Evolutionary conservation across 2,888 invertebrate species (phyloP), one percentile per base, ranked within the genome.

Genomic region (Ischnus inquisitorius): DNA sequence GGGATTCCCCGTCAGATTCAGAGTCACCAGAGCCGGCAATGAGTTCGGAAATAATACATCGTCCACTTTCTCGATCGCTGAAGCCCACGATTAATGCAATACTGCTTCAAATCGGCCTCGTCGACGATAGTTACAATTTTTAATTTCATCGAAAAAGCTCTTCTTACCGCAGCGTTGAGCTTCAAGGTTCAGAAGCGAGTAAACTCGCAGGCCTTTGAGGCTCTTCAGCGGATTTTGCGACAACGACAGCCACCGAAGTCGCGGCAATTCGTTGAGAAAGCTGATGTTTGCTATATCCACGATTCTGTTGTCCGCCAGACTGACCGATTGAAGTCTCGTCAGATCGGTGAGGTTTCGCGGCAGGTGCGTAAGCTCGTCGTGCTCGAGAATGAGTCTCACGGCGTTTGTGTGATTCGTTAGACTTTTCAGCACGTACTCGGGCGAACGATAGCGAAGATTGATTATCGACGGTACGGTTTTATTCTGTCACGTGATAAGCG

Each of bases 1-100:
- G 28, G 84, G 94, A 88, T 97, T 97, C 86, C 95, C 94, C 0
- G 95, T 95, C 84, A 97, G 94, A 90, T 96, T 96, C n/a, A 97
- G 94, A 89, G 95, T 95, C 41, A 95, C 95, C 84, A 97, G 93
- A 77, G 95, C 94, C 34, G 95, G 95, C 86, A 97, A 90, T 19
- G 94, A 94, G 65, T 94, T 92, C 88, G 96, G 95, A 94, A 96
- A 95, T 71, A 94, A 95, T 71, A 94, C 95, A 71, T 95, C 95
- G 82, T 64, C 39, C 34, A 64, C 12, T 10, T 64, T 39, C 16
- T 64, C 62, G 39, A 64, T 64, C 10, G 34, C 62, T 64, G 39
- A 3, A 10, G 12, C 3, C 8, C 54, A 14, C 6, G 6, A 19
- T 16, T 16, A 19, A 19, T 51, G 6, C 34, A 51, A 51, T 16